Percentiles rank a stretch among this genome's conserved stretches.
Evolutionary conservation across 2,888 invertebrate genomes (phyloP).

Genomic region (Idaea straminata): DNA sequence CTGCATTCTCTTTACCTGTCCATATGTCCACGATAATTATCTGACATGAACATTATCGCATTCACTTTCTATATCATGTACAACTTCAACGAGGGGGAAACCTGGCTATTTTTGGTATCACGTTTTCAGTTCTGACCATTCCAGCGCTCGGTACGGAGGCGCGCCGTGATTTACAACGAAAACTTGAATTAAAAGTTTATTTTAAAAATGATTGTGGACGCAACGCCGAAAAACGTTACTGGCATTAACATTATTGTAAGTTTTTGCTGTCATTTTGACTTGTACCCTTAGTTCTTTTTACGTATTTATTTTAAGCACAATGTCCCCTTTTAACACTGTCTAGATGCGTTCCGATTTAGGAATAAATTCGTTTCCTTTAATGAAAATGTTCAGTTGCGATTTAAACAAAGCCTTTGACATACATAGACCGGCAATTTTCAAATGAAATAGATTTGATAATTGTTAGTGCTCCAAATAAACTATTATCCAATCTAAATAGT

Average conservation of each 20-base stretch:
- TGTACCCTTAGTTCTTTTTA: neutral
- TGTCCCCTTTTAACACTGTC: neutral
- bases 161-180: constrained; percentile 37
- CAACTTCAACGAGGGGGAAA: constrained; percentile 54
- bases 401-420: neutral
- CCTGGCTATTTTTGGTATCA: constrained; percentile 72
- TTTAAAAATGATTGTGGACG: constrained; percentile 58
- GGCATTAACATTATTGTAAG: constrained; percentile 76
- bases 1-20: neutral
- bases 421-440: neutral
- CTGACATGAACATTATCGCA: neutral
- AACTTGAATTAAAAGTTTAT: constrained; percentile 7
- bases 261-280: constrained; percentile 18
- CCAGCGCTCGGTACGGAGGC: constrained; percentile 52
- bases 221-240: constrained; percentile 53
- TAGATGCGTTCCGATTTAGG: neutral
- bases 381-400: neutral
- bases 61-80: constrained; percentile 1
- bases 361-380: neutral
- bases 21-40: neutral
- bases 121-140: constrained; percentile 69
- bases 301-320: neutral
- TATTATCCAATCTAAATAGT: constrained; percentile 20
- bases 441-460: neutral
- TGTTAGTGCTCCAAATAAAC: constrained; percentile 9